Evolutionary conservation across 2,888 invertebrate species (phyloP).

Genomic region (Platypus cylindrus): DNA sequence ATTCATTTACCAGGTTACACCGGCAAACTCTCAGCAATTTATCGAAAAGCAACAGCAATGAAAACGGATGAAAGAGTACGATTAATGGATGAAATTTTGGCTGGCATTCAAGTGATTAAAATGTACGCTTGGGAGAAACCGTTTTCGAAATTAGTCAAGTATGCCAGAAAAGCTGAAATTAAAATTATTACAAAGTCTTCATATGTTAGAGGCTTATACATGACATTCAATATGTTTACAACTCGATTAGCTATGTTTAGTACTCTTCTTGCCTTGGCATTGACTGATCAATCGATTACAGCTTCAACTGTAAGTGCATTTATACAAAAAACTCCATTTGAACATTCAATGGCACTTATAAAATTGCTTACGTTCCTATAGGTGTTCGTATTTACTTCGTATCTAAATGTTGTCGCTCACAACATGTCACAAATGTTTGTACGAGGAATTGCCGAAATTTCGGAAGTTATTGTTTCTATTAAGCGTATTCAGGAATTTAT

Average conservation of each 20-base stretch:
- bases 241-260: conserved; percentile 55
- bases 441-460: conserved; percentile 35
- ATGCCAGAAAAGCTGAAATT: conserved; percentile 43
- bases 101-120: conserved; percentile 78
- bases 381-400: conserved; percentile 43
- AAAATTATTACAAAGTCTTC: conserved; percentile 47
- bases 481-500: conserved; percentile 33
- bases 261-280: conserved; percentile 52
- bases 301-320: conserved; percentile 47
- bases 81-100: conserved; percentile 88
- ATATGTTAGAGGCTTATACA: conserved; percentile 50
- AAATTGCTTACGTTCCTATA: conserved; percentile 11
- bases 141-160: conserved; percentile 47
- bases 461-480: conserved; percentile 36
- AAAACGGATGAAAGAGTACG: conserved; percentile 82
- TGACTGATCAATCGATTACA: conserved; percentile 52
- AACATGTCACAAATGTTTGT: conserved; percentile 46
- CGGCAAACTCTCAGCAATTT: conserved; percentile 47
- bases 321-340: background rate
- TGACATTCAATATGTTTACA: conserved; percentile 68
- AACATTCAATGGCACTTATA: background rate
- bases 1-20: conserved; percentile 51
- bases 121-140: conserved; percentile 65
- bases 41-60: conserved; percentile 65
- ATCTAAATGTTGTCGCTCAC: conserved; percentile 40